Conservation (phyloP, 2,113 vertebrate genomes). For the Platycercus adscitus region DNA sequence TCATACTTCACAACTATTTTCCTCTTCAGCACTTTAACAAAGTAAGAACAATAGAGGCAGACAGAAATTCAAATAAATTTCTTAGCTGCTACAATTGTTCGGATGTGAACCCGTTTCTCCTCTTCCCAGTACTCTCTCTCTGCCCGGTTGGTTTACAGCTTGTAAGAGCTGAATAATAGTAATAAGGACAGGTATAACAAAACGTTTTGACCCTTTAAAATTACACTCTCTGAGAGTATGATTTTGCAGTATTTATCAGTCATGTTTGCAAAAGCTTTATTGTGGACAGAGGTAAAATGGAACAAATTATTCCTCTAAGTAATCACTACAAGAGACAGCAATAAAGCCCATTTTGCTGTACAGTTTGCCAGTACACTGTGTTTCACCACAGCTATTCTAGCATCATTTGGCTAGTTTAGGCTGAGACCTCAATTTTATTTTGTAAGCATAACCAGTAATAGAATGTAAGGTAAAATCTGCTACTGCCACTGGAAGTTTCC, state of each 20-base stretch:
- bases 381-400: not conserved
- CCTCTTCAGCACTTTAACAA: not conserved
- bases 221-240: not conserved
- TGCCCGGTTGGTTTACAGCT: not conserved
- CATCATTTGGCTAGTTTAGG: not conserved
- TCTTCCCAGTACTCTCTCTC: not conserved
- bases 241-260: not conserved
- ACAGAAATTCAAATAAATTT: not conserved
- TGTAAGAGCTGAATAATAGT: not conserved
- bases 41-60: not conserved
- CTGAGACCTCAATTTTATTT: not conserved
- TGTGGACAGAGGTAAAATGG: not conserved
- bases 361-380: rapidly evolving
- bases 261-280: not conserved
- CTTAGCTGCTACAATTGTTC: not conserved
- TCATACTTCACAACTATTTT: not conserved
- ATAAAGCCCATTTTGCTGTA: not conserved
- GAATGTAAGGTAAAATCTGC: not conserved
- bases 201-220: not conserved
- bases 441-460: not conserved
- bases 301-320: not conserved
- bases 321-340: rapidly evolving
- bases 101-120: not conserved
- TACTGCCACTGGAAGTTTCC: not conserved
- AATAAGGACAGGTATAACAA: not conserved